Evolutionary conservation across 2,888 invertebrate species (phyloP), one percentile per base, ranked within the genome.

Genomic region (Acleris laterana): DNA sequence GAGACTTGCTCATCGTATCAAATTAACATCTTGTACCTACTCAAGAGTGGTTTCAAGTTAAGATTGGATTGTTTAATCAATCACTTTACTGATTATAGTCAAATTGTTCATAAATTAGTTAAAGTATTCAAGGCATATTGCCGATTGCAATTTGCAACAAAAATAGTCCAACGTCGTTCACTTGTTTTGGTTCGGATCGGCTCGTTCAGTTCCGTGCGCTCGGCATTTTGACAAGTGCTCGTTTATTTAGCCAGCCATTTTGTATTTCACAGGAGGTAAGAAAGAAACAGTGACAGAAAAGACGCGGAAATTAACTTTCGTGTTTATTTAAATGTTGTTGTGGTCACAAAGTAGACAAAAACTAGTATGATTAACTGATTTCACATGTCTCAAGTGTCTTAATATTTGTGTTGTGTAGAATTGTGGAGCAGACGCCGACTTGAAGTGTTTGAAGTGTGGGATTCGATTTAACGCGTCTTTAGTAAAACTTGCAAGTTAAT

Each of bases 161-260:
- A 60, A 49, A 53, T n/a, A 25, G 28, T 61, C 28, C 49, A 64
- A 20, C 22, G 44, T 52, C 42, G 50, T 44, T 56, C 56, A 17
- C 17, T 61, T 46, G 51, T 61, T 61, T 42, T 42, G 5, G 46
- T 25, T 44, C 20, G n/a, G 56, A 46, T 56, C 32, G 42, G 42
- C 51, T 57, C 17, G 60, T 55, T 38, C 25, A 42, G 25, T 63
- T 48, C 38, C 42, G 42, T 56, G 50, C 22, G 55, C 69, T 71
- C 68, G 65, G 68, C 70, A 53, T 72, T 67, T 61, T 68, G 69
- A 68, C 69, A 68, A 67, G 65, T 61, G 67, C 57, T 67, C 62
- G 68, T 73, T 76, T 76, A 76, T 86, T 84, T 80, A 74, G 79
- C 79, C 90, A 85, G 91, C 91, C 91, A 91, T 91, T 85, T 91